These are phyloP conservation scores for Lampris incognitus DNA, from an alignment of 2,113 vertebrate species.

Conservation along the genomic window DNA sequence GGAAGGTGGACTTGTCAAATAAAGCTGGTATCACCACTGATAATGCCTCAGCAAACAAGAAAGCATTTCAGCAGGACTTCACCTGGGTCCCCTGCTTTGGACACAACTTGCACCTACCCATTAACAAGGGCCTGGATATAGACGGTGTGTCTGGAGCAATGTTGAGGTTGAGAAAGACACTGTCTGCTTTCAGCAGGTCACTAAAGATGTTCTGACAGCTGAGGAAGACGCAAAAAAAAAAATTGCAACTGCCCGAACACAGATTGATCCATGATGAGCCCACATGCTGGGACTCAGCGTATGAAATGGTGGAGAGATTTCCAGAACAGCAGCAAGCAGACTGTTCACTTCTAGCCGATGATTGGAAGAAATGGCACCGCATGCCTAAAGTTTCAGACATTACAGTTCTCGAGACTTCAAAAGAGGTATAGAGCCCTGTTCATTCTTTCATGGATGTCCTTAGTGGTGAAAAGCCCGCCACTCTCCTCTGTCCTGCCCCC, in stretches of 20 bases:
- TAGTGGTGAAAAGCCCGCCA: slow-evolving; percentile 38
- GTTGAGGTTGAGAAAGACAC: slow-evolving; percentile 24
- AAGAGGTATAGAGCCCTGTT: slow-evolving; percentile 10
- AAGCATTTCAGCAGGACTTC: not conserved
- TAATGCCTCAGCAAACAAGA: not conserved
- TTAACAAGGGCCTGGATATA: slow-evolving; percentile 33
- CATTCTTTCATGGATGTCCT: slow-evolving; percentile 36
- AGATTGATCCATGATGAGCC: slow-evolving; percentile 43
- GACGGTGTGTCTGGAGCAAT: slow-evolving; percentile 24
- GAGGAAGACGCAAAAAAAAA: slow-evolving; percentile 25
- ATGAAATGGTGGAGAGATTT: slow-evolving; percentile 38
- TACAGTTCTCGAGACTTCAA: slow-evolving; percentile 16
- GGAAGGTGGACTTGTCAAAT: slow-evolving; percentile 19
- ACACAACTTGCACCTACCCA: slow-evolving; percentile 27
- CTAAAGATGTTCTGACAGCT: slow-evolving; percentile 29
- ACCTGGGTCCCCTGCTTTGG: slow-evolving; percentile 49
- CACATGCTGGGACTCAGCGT: slow-evolving; percentile 30
- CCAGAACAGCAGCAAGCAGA: slow-evolving; percentile 29
- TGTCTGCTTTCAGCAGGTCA: slow-evolving; percentile 34
- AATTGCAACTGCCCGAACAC: slow-evolving; percentile 24
- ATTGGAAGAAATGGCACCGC: slow-evolving; percentile 26
- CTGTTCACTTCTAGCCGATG: slow-evolving; percentile 22
- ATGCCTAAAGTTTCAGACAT: slow-evolving; percentile 32
- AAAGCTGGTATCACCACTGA: slow-evolving; percentile 43
- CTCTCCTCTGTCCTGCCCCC: slow-evolving; percentile 32